phyloP scores from a whole-genome alignment of 2,113 vertebrate genomes.

The Heptranchias perlo region DNA sequence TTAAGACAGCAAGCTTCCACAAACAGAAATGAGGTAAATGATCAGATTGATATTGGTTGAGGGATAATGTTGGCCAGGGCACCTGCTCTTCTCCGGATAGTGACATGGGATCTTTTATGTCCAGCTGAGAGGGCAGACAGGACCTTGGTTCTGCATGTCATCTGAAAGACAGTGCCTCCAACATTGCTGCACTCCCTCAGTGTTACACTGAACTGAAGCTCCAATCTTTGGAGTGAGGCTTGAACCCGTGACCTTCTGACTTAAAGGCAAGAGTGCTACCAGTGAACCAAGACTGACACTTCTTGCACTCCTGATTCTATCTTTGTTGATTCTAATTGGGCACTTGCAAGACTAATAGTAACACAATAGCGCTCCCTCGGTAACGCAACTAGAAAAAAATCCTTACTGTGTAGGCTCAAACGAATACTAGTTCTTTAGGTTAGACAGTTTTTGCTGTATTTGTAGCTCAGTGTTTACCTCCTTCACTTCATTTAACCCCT shows the following conservation, averaged over 20 bases:
- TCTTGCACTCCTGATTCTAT: too few relatives aligned
- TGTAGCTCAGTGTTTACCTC: too few relatives aligned
- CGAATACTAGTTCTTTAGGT: background rate
- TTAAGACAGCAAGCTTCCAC: background rate
- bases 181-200: too few relatives aligned
- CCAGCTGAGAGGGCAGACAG: background rate
- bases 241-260: background rate
- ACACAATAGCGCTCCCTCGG: too few relatives aligned
- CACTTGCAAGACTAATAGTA: too few relatives aligned
- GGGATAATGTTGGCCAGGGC: background rate
- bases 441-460: background rate
- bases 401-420: background rate
- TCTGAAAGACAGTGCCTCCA: too few relatives aligned
- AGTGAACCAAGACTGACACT: background rate
- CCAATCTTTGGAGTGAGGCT: background rate
- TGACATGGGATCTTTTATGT: too few relatives aligned
- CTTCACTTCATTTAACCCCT: background rate
- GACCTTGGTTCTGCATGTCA: background rate
- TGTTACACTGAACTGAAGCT: too few relatives aligned
- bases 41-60: background rate
- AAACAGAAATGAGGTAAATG: background rate
- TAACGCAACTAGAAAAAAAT: background rate
- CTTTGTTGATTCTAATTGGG: too few relatives aligned
- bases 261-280: background rate
- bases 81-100: background rate